Percentiles rank a stretch among this genome's conserved stretches.
phyloP scores from a whole-genome alignment of 2,888 invertebrate species.

The Oscheius onirici region DNA sequence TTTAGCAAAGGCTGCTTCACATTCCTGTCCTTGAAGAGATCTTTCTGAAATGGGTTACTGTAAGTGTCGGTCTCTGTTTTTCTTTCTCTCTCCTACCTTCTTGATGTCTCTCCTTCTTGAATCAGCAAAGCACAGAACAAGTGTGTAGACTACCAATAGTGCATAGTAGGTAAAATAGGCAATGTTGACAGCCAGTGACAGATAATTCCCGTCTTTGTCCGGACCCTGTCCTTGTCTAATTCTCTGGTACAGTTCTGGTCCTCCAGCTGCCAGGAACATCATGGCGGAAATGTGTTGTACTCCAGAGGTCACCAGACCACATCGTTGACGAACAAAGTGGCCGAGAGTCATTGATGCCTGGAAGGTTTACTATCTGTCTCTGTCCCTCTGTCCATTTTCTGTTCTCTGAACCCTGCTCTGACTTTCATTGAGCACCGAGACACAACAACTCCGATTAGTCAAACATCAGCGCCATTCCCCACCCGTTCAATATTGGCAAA shows the following conservation, averaged over 20 bases:
- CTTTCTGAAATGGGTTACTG: no score
- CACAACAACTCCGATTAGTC: no score
- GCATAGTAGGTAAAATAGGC: slow-evolving; percentile 56
- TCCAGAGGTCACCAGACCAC: slow-evolving; percentile 90
- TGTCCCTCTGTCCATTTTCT: neutral
- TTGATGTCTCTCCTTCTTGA: slow-evolving; percentile 43
- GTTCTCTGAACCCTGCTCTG: no score
- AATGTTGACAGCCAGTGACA: slow-evolving; percentile 17
- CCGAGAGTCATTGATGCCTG: slow-evolving; percentile 72
- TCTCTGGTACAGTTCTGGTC: slow-evolving; percentile 71
- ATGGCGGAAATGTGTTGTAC: slow-evolving; percentile 91
- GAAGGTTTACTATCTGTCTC: slow-evolving; percentile 17
- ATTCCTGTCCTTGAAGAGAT: no score
- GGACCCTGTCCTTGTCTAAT: slow-evolving; percentile 35
- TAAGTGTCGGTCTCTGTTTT: no score
- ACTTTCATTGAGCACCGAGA: no score
- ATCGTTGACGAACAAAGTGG: slow-evolving; percentile 82
- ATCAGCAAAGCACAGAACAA: slow-evolving; percentile 63
- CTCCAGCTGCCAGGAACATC: slow-evolving; percentile 80
- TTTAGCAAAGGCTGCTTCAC: no score
- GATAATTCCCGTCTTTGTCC: slow-evolving; percentile 30
- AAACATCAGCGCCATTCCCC: no score
- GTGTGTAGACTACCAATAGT: slow-evolving; percentile 44
- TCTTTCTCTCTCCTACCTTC: neutral
- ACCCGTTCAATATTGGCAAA: neutral